These are phyloP conservation scores for Diachasma alloeum DNA, from an alignment of 1,140 invertebrate genomes.

Conservation along the genomic window DNA sequence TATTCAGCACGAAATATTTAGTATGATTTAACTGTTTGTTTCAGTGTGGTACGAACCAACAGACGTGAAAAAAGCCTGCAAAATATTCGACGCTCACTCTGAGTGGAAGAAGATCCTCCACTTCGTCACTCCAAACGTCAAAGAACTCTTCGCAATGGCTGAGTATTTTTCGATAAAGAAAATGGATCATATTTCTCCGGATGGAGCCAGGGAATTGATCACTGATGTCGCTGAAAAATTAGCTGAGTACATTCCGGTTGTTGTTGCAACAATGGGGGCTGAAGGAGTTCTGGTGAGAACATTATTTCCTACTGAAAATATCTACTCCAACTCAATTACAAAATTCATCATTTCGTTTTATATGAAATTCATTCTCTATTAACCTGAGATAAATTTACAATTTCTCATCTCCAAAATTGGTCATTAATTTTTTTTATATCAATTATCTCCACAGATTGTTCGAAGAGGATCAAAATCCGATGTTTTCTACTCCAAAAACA, in stretches of 20 bases:
- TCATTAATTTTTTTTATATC: no score
- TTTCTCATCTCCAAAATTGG: no score
- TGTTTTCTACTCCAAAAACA: slow-evolving; percentile 38
- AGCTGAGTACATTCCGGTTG: slow-evolving; percentile 49
- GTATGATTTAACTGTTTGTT: not conserved
- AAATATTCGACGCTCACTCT: slow-evolving; percentile 62
- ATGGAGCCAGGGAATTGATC: slow-evolving; percentile 33
- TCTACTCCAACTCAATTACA: not conserved
- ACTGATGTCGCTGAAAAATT: slow-evolving; percentile 43
- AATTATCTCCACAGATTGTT: slow-evolving; percentile 40
- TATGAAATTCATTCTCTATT: no score
- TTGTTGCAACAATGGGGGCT: slow-evolving; percentile 57
- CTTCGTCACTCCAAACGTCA: slow-evolving; percentile 70
- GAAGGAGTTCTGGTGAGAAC: slow-evolving; percentile 56
- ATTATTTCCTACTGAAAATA: no score
- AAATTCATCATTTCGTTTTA: not conserved
- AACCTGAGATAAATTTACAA: no score
- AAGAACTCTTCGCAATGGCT: slow-evolving; percentile 64
- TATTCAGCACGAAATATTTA: no score
- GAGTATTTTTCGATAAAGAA: slow-evolving; percentile 45
- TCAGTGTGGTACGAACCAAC: slow-evolving; percentile 76
- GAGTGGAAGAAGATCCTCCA: slow-evolving; percentile 58
- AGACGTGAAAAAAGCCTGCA: slow-evolving; percentile 66
- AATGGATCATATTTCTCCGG: not conserved
- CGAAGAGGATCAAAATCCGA: slow-evolving; percentile 40